Conservation (phyloP, 2,797 vertebrate genomes). For the Podargus strigoides region DNA sequence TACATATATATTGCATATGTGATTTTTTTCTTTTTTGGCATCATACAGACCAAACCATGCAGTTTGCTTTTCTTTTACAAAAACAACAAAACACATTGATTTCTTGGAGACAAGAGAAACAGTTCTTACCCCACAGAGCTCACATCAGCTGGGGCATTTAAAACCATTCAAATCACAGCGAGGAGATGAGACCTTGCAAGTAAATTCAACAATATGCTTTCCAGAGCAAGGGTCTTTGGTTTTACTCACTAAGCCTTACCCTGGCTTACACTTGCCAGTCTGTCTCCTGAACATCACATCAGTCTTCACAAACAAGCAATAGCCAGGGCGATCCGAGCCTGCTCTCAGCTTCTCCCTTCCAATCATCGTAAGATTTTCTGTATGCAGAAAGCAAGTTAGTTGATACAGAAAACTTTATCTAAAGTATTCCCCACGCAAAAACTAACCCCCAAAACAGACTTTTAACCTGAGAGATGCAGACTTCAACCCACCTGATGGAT, state of each 20-base stretch:
- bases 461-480: neutral
- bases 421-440: neutral
- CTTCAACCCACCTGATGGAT: neutral
- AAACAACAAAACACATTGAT: neutral
- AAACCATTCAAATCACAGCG: neutral
- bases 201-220: neutral
- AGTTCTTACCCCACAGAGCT: neutral
- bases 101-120: conserved; percentile 14
- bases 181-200: neutral
- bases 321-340: neutral
- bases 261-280: neutral
- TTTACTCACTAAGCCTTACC: neutral
- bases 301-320: neutral
- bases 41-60: neutral
- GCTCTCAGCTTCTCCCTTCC: neutral
- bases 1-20: conserved; percentile 26
- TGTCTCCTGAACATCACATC: neutral
- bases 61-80: conserved; percentile 6
- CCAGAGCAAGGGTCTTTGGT: neutral
- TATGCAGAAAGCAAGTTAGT: neutral
- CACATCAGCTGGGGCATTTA: neutral
- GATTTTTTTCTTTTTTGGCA: conserved; percentile 26
- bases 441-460: neutral
- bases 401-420: neutral
- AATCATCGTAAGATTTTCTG: neutral